Evolutionary conservation across 1,140 invertebrate species (phyloP), one percentile per base, ranked within the genome.

Genomic region (Contarinia nasturtii): DNA sequence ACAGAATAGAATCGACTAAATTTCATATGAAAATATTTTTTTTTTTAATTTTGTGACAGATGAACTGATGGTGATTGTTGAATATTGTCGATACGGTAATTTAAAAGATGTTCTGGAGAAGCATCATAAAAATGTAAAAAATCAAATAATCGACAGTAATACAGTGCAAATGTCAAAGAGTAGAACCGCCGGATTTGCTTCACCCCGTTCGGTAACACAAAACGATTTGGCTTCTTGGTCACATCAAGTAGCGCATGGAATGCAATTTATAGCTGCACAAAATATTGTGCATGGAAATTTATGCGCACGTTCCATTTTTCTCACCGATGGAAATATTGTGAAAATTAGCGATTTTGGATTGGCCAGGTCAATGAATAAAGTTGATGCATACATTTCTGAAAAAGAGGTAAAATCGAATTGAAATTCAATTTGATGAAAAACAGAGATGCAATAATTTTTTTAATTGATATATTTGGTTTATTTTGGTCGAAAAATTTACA

Each of bases 301-400:
- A 41, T 87, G 87, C n/a, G 86, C 86, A 14, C 71, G 88, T 56
- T 92, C 92, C 64, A 88, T 94, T 55, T 66, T 93, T 12, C 64
- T 93, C 5, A 74, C 81, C 33, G 72, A 74, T 1, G 72, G 73
- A 55, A 71, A 82, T 58, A 82, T 87, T 71, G 86, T 82, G 0
- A 93, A 91, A 73, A 89, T 91, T 38, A 87, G 82, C 61, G 87
- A 93, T 62, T 92, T 93, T 73, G 88, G 88, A n/a, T 64, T 93
- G 15, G 90, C 86, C 1, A 71, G 88, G 53, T 82, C 80, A 4
- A 40, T 40, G 37, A 5, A 40, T 40, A 40, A 40, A 40, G 14
- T 12, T 3, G 37, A 40, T 4, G 37, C 37, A 14, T 40, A 40
- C 37, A 40, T 40, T 40, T n/a, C 14, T 18, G 37, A 40, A 40